Evolutionary conservation across 1,140 invertebrate genomes (phyloP).

Genomic region (Nebria ingens): DNA sequence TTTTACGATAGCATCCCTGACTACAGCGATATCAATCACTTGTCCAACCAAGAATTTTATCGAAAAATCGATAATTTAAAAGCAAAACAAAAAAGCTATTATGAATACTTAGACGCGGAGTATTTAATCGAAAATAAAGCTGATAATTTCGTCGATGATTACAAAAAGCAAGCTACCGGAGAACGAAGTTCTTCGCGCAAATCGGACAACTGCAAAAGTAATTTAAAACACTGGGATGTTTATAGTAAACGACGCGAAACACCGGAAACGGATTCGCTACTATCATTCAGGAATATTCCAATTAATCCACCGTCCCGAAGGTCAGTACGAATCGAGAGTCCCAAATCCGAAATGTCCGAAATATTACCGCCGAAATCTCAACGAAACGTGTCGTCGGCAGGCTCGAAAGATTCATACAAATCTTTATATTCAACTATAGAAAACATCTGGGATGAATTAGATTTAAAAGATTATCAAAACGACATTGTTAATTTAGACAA

Average conservation of each 20-base stretch:
- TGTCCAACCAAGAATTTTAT: constrained; percentile 56
- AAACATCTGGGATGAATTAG: constrained; percentile 27
- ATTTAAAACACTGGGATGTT: background rate
- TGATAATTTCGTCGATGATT: constrained; percentile 26
- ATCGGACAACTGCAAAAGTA: background rate
- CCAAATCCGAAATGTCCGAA: constrained; percentile 12
- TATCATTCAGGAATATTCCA: constrained; percentile 22
- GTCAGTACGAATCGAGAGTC: constrained; percentile 32
- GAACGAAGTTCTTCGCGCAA: background rate
- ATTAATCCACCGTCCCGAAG: constrained; percentile 29
- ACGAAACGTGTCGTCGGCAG: constrained; percentile 18
- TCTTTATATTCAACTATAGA: constrained; percentile 17
- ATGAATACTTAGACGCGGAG: constrained; percentile 40
- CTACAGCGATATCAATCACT: constrained; percentile 54
- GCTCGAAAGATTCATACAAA: constrained; percentile 13
- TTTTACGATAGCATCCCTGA: constrained; percentile 59
- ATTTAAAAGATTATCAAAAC: constrained; percentile 20
- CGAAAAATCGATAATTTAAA: constrained; percentile 50
- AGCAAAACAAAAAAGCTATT: constrained; percentile 48
- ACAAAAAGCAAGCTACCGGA: constrained; percentile 25
- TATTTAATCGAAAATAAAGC: constrained; percentile 34
- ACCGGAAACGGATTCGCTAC: constrained; percentile 21
- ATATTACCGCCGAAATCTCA: constrained; percentile 20
- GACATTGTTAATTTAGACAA: constrained; percentile 19
- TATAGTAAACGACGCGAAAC: background rate